These are phyloP conservation scores for Yponomeuta plumbellus DNA, from an alignment of 2,888 invertebrate genomes.

Conservation along the genomic window DNA sequence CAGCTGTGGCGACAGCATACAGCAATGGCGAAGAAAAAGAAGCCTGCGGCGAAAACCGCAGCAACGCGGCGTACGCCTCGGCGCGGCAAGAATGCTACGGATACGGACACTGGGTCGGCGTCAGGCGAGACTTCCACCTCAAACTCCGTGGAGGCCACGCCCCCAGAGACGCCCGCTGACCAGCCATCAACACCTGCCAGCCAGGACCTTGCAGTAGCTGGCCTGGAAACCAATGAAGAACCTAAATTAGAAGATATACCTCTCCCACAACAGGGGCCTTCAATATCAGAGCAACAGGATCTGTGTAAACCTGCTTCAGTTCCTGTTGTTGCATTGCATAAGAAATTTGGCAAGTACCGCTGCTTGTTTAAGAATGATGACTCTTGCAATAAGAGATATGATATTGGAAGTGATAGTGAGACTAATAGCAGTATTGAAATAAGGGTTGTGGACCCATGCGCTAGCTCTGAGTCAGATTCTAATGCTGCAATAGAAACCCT, in stretches of 20 bases:
- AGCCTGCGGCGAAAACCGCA: slow-evolving; percentile 46
- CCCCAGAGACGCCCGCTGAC: slow-evolving; percentile 24
- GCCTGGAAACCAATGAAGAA: neutral
- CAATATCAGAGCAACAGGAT: neutral
- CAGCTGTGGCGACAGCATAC: slow-evolving; percentile 33
- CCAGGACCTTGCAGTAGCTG: neutral
- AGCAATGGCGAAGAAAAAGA: slow-evolving; percentile 65
- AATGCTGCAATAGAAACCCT: slow-evolving; percentile 58
- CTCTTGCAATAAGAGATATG: slow-evolving; percentile 51
- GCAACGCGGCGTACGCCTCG: slow-evolving; percentile 54
- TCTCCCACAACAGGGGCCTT: neutral
- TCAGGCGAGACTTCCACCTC: slow-evolving; percentile 27
- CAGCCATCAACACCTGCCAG: slow-evolving; percentile 13
- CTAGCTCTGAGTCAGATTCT: slow-evolving; percentile 69
- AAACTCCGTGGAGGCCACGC: slow-evolving; percentile 26
- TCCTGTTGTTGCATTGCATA: slow-evolving; percentile 61
- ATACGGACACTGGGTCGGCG: slow-evolving; percentile 33
- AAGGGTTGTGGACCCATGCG: slow-evolving; percentile 60
- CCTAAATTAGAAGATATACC: neutral
- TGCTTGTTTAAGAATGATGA: slow-evolving; percentile 67
- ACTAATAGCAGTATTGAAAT: slow-evolving; percentile 67
- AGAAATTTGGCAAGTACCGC: slow-evolving; percentile 76
- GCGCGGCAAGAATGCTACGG: slow-evolving; percentile 51
- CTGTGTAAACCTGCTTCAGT: slow-evolving; percentile 23
- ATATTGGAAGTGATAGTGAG: slow-evolving; percentile 70